Evolutionary conservation across 2,888 invertebrate species (phyloP).

Genomic region (Eristalinus sepulchralis): DNA sequence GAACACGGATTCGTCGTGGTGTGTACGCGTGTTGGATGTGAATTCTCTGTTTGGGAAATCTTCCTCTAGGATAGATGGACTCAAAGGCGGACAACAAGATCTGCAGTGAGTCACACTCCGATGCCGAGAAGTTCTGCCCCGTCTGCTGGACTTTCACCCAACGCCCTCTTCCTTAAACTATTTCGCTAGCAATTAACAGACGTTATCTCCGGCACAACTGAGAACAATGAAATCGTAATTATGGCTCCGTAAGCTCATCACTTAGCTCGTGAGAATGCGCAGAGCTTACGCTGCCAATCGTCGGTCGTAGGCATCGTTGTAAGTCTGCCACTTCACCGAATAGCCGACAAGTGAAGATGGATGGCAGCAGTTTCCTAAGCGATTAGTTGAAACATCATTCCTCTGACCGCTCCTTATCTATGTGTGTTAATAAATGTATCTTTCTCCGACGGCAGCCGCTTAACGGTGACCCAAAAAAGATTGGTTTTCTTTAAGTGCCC

Average conservation of each 20-base stretch:
- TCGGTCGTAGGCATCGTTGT: not conserved
- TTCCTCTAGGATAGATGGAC: no score
- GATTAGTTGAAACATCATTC: not conserved
- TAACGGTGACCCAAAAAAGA: constrained; percentile 17
- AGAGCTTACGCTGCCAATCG: not conserved
- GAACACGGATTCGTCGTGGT: not conserved
- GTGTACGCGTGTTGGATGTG: not conserved
- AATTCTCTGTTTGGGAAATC: not conserved
- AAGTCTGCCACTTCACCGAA: constrained; percentile 7
- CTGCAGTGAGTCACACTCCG: no score
- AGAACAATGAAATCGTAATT: not conserved
- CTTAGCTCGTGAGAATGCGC: not conserved
- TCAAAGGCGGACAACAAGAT: no score
- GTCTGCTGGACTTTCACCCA: not conserved
- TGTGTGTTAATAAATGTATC: constrained; percentile 27
- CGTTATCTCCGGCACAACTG: not conserved
- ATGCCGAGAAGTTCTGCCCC: no score
- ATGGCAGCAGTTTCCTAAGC: constrained; percentile 2
- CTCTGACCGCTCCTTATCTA: not conserved
- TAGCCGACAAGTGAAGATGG: constrained; percentile 15
- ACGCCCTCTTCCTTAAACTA: not conserved
- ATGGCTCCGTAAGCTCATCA: not conserved
- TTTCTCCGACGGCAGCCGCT: not conserved
- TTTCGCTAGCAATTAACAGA: not conserved
- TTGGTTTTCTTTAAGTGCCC: not conserved